Evolutionary conservation across 2,888 invertebrate genomes (phyloP).

Genomic region (Drosophila anceps): DNA sequence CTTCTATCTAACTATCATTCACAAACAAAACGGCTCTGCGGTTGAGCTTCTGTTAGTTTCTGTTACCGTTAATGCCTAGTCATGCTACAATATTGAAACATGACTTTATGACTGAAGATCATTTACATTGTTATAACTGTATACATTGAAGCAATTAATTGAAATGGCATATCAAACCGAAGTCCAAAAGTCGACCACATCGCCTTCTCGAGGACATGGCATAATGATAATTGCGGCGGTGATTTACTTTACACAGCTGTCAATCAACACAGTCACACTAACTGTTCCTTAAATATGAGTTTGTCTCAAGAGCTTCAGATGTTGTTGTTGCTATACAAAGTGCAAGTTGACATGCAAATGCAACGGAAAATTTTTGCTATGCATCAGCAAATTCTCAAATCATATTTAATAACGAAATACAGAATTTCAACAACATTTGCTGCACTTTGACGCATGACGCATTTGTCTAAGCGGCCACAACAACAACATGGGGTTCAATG

Average conservation of each 20-base stretch:
- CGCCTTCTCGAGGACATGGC: conserved; percentile 3
- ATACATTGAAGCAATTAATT: conserved; percentile 9
- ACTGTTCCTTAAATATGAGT: neutral
- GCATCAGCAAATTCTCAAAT: conserved; percentile 42
- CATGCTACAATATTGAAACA: conserved; percentile 39
- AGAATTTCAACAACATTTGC: conserved; percentile 39
- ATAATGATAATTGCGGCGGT: conserved; percentile 1
- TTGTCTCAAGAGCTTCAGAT: neutral
- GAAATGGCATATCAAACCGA: conserved; percentile 21
- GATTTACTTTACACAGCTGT: conserved; percentile 1
- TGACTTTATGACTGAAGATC: conserved; percentile 26
- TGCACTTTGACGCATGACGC: conserved; percentile 43
- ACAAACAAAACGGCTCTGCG: conserved; percentile 54
- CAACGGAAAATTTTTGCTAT: conserved; percentile 56
- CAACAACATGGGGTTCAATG: conserved; percentile 50
- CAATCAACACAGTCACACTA: conserved; percentile 2
- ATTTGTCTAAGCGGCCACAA: conserved; percentile 40
- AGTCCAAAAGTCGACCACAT: conserved; percentile 28
- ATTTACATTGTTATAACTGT: conserved; percentile 9
- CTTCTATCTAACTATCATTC: conserved; percentile 4
- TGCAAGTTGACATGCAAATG: conserved; percentile 43
- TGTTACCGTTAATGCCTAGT: conserved; percentile 39
- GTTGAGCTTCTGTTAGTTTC: conserved; percentile 40
- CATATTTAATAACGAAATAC: conserved; percentile 13
- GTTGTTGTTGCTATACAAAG: conserved; percentile 42